Conservation (phyloP, 2,113 vertebrate species). For the Passerina amoena region DNA sequence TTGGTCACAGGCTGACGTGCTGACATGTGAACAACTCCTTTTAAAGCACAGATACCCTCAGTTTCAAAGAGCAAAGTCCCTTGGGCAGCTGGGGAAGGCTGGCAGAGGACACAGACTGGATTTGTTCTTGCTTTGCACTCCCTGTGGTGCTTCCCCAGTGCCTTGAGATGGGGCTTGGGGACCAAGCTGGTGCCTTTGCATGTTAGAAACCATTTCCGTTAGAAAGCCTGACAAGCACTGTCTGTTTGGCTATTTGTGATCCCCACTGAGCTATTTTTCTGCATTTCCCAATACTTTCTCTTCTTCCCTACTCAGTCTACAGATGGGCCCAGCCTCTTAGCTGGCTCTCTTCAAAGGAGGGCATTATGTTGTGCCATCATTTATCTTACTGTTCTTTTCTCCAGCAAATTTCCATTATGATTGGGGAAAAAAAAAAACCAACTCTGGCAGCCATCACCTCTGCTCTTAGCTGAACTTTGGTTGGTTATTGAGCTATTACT, state of each 20-base stretch:
- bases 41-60: constrained; percentile 29
- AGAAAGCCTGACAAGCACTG: background rate
- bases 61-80: constrained; percentile 20
- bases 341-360: constrained; percentile 3
- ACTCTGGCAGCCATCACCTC: background rate
- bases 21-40: constrained; percentile 58
- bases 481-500: background rate
- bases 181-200: background rate
- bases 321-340: background rate
- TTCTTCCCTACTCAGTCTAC: background rate
- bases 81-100: background rate
- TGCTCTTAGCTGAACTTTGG: constrained; percentile 25
- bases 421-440: background rate
- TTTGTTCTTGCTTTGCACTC: background rate
- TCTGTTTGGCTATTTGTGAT: background rate
- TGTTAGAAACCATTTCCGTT: constrained; percentile 17
- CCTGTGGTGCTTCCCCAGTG: background rate
- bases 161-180: background rate
- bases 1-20: background rate
- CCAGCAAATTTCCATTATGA: constrained; percentile 6
- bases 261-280: constrained; percentile 37
- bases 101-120: background rate
- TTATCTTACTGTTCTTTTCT: background rate
- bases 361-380: background rate
- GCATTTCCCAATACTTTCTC: constrained; percentile 50